Conservation (phyloP, 2,888 invertebrate species). For the Polyommatus icarus region DNA sequence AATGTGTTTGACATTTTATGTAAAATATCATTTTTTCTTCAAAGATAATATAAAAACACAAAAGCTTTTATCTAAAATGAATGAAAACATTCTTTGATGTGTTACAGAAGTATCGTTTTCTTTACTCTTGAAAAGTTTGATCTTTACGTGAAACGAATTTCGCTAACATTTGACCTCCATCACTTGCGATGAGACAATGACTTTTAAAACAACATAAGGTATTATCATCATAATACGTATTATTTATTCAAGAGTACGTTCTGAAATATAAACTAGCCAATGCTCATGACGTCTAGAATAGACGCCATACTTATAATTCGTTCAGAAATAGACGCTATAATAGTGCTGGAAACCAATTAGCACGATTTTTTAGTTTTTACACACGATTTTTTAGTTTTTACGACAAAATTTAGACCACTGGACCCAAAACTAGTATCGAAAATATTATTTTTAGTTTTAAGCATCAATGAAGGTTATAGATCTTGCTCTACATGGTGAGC, state of each 20-base stretch:
- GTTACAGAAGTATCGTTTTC: conserved; percentile 43
- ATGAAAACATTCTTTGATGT: conserved; percentile 34
- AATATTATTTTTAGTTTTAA: too few relatives aligned
- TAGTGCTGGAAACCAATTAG: too few relatives aligned
- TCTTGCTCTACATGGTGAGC: too few relatives aligned
- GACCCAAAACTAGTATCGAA: too few relatives aligned
- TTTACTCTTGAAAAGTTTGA: conserved; percentile 41
- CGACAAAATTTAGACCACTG: too few relatives aligned
- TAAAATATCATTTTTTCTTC: background rate
- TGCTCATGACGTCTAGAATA: too few relatives aligned
- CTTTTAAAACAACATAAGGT: background rate
- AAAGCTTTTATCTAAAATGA: conserved; percentile 5
- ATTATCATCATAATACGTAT: background rate
- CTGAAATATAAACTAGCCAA: too few relatives aligned
- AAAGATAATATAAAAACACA: conserved; percentile 19
- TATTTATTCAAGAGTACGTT: background rate
- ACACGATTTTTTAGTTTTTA: too few relatives aligned
- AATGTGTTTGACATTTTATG: conserved; percentile 1
- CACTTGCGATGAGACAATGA: background rate
- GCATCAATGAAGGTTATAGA: too few relatives aligned
- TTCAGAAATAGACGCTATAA: too few relatives aligned
- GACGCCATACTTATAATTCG: too few relatives aligned
- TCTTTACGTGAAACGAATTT: conserved; percentile 34
- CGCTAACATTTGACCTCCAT: background rate
- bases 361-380: too few relatives aligned